Evolutionary conservation across 2,113 vertebrate genomes (phyloP), one percentile per base, ranked within the genome.

Genomic region (Caloenas nicobarica): DNA sequence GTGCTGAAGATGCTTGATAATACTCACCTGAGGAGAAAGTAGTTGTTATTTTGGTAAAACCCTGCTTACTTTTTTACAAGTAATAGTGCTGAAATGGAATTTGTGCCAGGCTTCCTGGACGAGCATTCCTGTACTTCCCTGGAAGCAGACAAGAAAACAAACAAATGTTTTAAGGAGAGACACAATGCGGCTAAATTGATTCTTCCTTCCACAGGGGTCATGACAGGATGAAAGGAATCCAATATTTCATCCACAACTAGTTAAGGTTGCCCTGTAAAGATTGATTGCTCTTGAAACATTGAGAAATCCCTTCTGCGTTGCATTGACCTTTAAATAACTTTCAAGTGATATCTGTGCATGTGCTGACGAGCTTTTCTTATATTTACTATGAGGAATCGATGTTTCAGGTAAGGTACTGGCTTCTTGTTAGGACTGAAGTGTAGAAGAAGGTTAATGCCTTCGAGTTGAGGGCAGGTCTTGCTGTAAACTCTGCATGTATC

Each of bases 111-210:
- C 11, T 79, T 89, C 22, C 11, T 86, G 38, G 13, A 15, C n/a
- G 16, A 25, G 33, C 22, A 2, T 36, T 16, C 29, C 19, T 84
- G 9, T 68, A 22, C 23, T 87, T 73, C 42, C 22, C 36, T 81
- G 57, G 70, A 79, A 93, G 46, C n/a, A 81, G 73, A 48, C 28
- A 81, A 57, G 36, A 71, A 74, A 87, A 13, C 22, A 70, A 78
- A 61, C 10, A 15, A 11, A 46, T 22, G 13, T 60, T 72, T 69
- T 56, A 56, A 68, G 16, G 36, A 53, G 61, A 81, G 9, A 44
- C 21, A 44, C 4, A 16, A 5, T 9, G 11, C 28, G 57, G 38
- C n/a, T 80, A 31, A 66, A 51, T n/a, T 0, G 1, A 21, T 46
- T 57, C 16, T 53, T 86, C 22, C 48, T 66, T 56, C 33, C 16